Conservation (phyloP, 2,888 invertebrate genomes). For the Acronicta alni region DNA sequence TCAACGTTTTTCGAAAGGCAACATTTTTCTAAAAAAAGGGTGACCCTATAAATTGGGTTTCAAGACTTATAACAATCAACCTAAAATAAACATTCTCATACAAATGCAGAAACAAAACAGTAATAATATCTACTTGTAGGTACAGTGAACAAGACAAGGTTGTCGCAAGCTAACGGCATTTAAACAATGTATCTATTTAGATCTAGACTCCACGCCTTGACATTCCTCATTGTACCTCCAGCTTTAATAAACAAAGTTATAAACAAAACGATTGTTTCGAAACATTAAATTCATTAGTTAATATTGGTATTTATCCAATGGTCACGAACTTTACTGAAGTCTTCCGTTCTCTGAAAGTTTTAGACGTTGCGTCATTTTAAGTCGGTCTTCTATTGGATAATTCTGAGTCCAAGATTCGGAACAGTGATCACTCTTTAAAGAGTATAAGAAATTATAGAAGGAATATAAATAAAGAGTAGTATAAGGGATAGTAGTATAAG, state of each 20-base stretch:
- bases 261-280: slow-evolving; percentile 13
- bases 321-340: no score
- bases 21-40: no score
- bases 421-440: no score
- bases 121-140: slow-evolving; percentile 13
- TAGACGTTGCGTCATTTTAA: no score
- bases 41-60: neutral
- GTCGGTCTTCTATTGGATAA: no score
- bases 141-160: slow-evolving; percentile 31
- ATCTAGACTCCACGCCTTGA: slow-evolving; percentile 50
- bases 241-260: slow-evolving; percentile 13
- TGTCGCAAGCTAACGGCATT: slow-evolving; percentile 40
- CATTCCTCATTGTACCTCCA: slow-evolving; percentile 36
- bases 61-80: neutral
- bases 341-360: no score
- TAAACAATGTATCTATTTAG: slow-evolving; percentile 48
- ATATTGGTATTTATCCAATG: no score
- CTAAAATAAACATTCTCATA: neutral
- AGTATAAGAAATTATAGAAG: no score
- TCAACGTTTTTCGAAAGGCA: no score
- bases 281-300: slow-evolving; percentile 5
- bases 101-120: slow-evolving; percentile 17
- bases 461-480: no score
- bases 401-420: no score
- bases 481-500: no score